Evolutionary conservation across 2,888 invertebrate genomes (phyloP).

Genomic region (Diarsia brunnea): DNA sequence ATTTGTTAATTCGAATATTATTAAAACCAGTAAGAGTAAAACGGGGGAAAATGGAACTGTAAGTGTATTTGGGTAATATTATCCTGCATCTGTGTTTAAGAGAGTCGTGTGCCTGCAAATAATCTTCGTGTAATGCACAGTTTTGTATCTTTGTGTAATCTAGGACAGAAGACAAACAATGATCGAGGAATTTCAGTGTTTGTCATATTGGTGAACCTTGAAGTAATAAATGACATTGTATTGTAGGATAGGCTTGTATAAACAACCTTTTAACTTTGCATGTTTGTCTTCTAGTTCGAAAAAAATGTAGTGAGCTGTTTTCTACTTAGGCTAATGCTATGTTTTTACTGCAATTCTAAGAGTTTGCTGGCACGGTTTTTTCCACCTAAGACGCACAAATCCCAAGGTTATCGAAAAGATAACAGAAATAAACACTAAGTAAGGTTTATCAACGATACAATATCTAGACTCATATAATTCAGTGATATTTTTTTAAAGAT

Average conservation of each 20-base stretch:
- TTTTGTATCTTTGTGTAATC: conserved; percentile 9
- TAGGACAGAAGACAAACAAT: neutral
- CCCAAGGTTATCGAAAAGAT: neutral
- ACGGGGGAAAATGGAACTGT: neutral
- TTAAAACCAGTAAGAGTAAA: neutral
- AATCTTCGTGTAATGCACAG: conserved; percentile 17
- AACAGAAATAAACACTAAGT: neutral
- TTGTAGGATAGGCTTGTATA: neutral
- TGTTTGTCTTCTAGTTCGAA: conserved; percentile 13
- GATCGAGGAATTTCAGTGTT: neutral
- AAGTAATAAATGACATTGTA: neutral
- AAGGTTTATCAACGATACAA: neutral
- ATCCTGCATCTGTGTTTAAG: conserved; percentile 3
- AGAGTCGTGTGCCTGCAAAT: conserved; percentile 26
- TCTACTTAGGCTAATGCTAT: neutral
- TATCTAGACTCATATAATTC: neutral
- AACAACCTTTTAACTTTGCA: neutral
- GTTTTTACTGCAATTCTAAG: neutral
- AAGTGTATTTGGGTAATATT: conserved; percentile 14
- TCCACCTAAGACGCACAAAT: neutral
- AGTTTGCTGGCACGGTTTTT: conserved; percentile 16
- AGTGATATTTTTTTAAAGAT: neutral
- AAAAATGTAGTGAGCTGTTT: neutral
- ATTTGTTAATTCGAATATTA: neutral
- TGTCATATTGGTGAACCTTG: neutral